Conservation (phyloP, 2,888 invertebrate genomes). For the Drosophila pseudotakahashii region DNA sequence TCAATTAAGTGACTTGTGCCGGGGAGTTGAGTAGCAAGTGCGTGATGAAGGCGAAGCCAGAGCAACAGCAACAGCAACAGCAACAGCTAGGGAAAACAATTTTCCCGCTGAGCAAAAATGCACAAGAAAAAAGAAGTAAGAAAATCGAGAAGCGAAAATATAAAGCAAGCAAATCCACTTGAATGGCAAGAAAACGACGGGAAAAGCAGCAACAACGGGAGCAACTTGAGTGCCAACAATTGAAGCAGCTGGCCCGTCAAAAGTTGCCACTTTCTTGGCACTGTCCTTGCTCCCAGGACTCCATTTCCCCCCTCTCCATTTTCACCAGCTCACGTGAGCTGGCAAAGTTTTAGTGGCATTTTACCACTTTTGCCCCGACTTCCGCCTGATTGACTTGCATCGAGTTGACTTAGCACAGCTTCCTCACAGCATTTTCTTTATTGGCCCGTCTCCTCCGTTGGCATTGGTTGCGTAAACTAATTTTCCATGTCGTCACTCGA, state of each 20-base stretch:
- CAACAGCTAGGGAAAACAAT: conserved; percentile 69
- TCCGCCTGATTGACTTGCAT: conserved; percentile 80
- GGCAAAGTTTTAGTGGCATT: conserved; percentile 56
- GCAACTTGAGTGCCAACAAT: conserved; percentile 72
- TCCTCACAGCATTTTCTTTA: conserved; percentile 38
- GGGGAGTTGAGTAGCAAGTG: conserved; percentile 36
- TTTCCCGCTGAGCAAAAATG: conserved; percentile 38
- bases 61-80: conserved; percentile 24
- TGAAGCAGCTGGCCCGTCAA: conserved; percentile 76
- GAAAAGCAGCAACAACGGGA: conserved; percentile 10
- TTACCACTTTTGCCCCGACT: conserved; percentile 38
- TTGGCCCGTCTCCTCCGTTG: conserved; percentile 53
- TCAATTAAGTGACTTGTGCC: conserved; percentile 69
- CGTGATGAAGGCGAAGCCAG: conserved; percentile 36
- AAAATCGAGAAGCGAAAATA: conserved; percentile 32
- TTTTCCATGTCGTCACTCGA: conserved; percentile 81
- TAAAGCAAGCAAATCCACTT: conserved; percentile 72
- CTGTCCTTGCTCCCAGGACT: conserved; percentile 22
- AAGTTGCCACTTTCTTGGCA: conserved; percentile 70
- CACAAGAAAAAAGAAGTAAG: neutral
- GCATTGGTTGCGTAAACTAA: conserved; percentile 78
- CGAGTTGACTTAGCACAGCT: conserved; percentile 78
- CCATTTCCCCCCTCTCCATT: neutral
- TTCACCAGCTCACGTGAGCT: conserved; percentile 50
- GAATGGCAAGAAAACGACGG: conserved; percentile 42